These are phyloP conservation scores for Drosophila orosa DNA, from an alignment of 1,140 invertebrate genomes.

Conservation along the genomic window DNA sequence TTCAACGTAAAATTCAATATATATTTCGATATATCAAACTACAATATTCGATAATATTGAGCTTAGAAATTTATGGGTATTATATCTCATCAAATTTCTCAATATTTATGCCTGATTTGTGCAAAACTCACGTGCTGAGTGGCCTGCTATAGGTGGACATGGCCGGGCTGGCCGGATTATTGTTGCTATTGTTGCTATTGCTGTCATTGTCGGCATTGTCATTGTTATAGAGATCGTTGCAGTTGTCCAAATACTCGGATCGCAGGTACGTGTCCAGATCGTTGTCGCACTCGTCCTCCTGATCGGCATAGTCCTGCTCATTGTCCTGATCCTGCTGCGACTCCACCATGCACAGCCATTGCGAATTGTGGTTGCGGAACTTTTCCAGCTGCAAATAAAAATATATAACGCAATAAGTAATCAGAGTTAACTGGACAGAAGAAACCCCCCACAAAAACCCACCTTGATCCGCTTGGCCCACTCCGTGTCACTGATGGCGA, in stretches of 20 bases:
- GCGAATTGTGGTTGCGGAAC: constrained; percentile 97
- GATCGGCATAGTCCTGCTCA: constrained; percentile 85
- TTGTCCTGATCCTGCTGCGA: constrained; percentile 85
- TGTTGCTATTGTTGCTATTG: constrained; percentile 77
- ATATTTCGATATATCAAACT: too few species aligned
- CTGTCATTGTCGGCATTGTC: constrained; percentile 72
- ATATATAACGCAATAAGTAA: not conserved
- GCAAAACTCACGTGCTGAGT: constrained; percentile 75
- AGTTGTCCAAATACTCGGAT: constrained; percentile 87
- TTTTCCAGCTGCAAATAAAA: constrained; percentile 89
- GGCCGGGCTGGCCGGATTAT: constrained; percentile 71
- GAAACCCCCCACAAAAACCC: constrained; percentile 10
- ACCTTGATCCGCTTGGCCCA: constrained; percentile 96
- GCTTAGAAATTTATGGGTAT: too few species aligned
- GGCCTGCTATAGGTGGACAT: constrained; percentile 79
- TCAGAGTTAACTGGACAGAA: too few species aligned
- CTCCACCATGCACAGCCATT: constrained; percentile 98
- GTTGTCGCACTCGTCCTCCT: constrained; percentile 86
- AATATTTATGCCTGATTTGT: not conserved
- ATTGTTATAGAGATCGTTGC: constrained; percentile 73
- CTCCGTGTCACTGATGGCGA: constrained; percentile 94
- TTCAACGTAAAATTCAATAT: too few species aligned
- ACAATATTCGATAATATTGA: too few species aligned
- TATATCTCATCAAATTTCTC: too few species aligned
- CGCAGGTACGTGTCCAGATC: constrained; percentile 89